A percentile compares a stretch with the other conserved stretches of the same genome.
These are phyloP conservation scores for Megalops atlanticus DNA, from an alignment of 2,113 vertebrate genomes.

Conservation along the genomic window DNA sequence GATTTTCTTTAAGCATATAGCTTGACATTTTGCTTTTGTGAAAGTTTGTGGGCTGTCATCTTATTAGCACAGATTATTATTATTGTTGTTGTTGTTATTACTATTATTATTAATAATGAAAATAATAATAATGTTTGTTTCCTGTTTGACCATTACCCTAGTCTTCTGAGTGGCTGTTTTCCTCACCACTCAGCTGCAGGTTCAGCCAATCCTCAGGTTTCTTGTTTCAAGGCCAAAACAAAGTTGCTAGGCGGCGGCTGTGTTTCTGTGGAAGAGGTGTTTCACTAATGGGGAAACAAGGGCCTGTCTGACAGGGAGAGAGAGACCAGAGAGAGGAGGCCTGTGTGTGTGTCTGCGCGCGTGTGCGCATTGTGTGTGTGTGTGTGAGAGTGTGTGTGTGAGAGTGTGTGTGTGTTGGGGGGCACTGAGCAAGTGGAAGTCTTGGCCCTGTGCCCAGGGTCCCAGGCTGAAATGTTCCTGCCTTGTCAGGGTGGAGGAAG, in stretches of 20 bases:
- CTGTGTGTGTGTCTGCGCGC: slow-evolving; percentile 6
- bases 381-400: background rate
- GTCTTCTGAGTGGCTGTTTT: slow-evolving; percentile 18
- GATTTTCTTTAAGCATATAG: too few relatives aligned
- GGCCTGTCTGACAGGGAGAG: slow-evolving; percentile 19
- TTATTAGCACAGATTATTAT: too few relatives aligned
- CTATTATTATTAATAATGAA: too few relatives aligned
- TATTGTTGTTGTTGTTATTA: background rate
- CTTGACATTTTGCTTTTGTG: too few relatives aligned
- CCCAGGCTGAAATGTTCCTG: slow-evolving; percentile 21
- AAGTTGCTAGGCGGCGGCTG: slow-evolving; percentile 33
- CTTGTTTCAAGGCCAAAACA: slow-evolving; percentile 21
- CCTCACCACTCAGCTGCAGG: background rate
- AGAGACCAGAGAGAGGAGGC: background rate
- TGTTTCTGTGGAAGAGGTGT: slow-evolving; percentile 33
- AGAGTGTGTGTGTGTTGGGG: background rate
- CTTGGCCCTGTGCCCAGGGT: slow-evolving; percentile 18
- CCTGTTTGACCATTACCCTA: background rate
- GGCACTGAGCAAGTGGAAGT: background rate
- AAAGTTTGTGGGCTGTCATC: too few relatives aligned
- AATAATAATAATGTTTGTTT: too few relatives aligned
- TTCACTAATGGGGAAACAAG: slow-evolving; percentile 30
- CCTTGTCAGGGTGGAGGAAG: slow-evolving; percentile 4
- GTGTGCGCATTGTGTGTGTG: background rate
- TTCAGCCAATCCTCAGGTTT: slow-evolving; percentile 22